Evolutionary conservation across 1,140 invertebrate species (phyloP).

Genomic region (Drosophila grimshawi): DNA sequence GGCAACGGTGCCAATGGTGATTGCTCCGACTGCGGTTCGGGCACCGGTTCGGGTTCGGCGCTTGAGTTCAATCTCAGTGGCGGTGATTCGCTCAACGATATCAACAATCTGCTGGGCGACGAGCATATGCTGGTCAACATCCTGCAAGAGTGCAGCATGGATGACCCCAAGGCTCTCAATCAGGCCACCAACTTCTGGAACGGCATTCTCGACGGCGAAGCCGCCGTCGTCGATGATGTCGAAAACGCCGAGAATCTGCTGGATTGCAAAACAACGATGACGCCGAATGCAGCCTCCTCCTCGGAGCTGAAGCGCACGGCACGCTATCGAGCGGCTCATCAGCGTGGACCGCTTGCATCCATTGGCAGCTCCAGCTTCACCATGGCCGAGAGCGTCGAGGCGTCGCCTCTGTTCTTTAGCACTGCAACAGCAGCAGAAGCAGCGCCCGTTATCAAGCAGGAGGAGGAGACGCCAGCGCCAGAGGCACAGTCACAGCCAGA

Average conservation of each 20-base stretch:
- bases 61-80: constrained; percentile 81
- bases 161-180: constrained; percentile 80
- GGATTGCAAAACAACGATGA: constrained; percentile 65
- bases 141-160: constrained; percentile 80
- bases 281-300: constrained; percentile 10
- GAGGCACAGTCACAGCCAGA: constrained; percentile 12
- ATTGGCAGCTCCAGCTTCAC: constrained; percentile 63
- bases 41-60: constrained; percentile 58
- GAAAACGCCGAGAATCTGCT: constrained; percentile 70
- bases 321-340: constrained; percentile 42
- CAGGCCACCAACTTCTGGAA: constrained; percentile 83
- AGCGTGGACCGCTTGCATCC: constrained; percentile 9
- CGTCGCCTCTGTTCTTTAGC: constrained; percentile 63
- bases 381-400: constrained; percentile 22
- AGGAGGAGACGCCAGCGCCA: constrained; percentile 31
- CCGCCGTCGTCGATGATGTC: constrained; percentile 77
- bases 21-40: constrained; percentile 40
- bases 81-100: constrained; percentile 78
- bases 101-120: constrained; percentile 80
- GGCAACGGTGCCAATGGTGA: constrained; percentile 22
- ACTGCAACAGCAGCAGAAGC: constrained; percentile 8
- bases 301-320: constrained; percentile 48
- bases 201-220: constrained; percentile 79
- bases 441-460: constrained; percentile 41
- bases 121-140: constrained; percentile 84